Evolutionary conservation across 30 jellyfish, hydroid and myxozoan species (phyloP).

Genomic region (Aurelia sp.): DNA sequence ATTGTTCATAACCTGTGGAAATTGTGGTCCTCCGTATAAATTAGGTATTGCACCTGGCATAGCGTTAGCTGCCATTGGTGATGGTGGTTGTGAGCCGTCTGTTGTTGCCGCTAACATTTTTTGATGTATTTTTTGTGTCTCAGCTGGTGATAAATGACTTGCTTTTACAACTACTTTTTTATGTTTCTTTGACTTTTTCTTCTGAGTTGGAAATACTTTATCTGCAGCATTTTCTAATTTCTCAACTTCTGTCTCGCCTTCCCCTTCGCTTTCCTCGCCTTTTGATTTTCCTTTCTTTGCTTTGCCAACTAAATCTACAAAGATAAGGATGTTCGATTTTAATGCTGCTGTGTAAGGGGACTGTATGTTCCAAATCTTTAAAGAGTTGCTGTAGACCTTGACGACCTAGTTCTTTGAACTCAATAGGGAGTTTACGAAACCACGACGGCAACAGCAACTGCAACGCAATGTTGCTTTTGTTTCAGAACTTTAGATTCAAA

Average conservation of each 20-base stretch:
- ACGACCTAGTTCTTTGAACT: no score
- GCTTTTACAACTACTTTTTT: slow-evolving; percentile 63
- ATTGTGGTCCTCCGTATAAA: slow-evolving; percentile 55
- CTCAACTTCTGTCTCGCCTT: slow-evolving; percentile 22
- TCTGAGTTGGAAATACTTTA: slow-evolving; percentile 48
- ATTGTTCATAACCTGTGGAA: slow-evolving; percentile 10
- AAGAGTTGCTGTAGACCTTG: no score
- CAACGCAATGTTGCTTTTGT: no score
- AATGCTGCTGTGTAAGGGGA: no score
- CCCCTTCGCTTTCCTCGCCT: slow-evolving; percentile 33
- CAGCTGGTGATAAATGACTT: slow-evolving; percentile 68
- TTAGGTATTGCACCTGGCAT: slow-evolving; percentile 35
- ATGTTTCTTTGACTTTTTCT: slow-evolving; percentile 66
- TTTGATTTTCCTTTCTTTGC: slow-evolving; percentile 8
- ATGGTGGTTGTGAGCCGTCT: slow-evolving; percentile 79
- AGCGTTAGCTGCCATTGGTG: slow-evolving; percentile 55
- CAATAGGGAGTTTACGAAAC: no score
- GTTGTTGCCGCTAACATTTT: slow-evolving; percentile 84
- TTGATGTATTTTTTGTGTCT: slow-evolving; percentile 77
- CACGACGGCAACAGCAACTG: no score
- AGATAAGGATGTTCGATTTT: background rate
- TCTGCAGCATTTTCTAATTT: slow-evolving; percentile 35
- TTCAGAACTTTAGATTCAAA: no score
- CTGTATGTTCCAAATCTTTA: no score
- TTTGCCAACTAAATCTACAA: slow-evolving; percentile 71